A percentile compares a stretch with the other conserved stretches of the same genome.
Evolutionary conservation across 30 jellyfish, hydroid and myxozoan genomes (phyloP).

Genomic region (Morbakka virulenta): DNA sequence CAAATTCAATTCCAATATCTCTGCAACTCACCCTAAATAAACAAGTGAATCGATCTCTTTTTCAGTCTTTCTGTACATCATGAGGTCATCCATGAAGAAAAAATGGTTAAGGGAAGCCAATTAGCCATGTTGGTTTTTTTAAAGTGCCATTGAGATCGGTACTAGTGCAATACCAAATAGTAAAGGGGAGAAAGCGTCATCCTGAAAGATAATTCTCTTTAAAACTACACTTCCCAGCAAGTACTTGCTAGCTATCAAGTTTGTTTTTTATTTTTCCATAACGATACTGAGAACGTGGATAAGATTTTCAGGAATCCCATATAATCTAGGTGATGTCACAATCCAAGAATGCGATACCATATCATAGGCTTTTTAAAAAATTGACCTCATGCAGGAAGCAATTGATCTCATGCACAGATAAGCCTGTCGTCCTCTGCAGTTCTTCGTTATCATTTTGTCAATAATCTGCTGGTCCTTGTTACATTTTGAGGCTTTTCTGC

Average conservation of each 20-base stretch:
- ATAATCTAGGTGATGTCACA: too few species aligned
- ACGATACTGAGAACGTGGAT: background rate
- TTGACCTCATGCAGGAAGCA: too few species aligned
- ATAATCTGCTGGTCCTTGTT: too few species aligned
- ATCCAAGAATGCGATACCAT: too few species aligned
- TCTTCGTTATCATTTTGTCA: too few species aligned
- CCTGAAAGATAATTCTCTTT: background rate
- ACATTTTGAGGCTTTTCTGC: too few species aligned
- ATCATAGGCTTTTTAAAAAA: too few species aligned
- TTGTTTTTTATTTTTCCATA: too few species aligned
- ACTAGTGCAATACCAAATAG: background rate
- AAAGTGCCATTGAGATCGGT: background rate
- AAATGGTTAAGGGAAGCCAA: slow-evolving; percentile 19
- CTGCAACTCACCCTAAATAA: slow-evolving; percentile 1
- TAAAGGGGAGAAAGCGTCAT: background rate
- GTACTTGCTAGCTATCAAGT: too few species aligned
- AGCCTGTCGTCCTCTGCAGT: too few species aligned
- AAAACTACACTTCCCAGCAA: background rate
- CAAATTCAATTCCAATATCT: slow-evolving; percentile 29
- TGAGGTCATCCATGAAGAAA: slow-evolving; percentile 17
- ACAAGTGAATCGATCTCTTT: slow-evolving; percentile 31
- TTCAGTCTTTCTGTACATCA: slow-evolving; percentile 6
- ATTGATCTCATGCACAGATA: too few species aligned
- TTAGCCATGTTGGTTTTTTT: slow-evolving; percentile 8
- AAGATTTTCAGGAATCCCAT: background rate